Base-by-base conservation (phyloP, 2,888 invertebrate species). In the Netelia melanura region DNA sequence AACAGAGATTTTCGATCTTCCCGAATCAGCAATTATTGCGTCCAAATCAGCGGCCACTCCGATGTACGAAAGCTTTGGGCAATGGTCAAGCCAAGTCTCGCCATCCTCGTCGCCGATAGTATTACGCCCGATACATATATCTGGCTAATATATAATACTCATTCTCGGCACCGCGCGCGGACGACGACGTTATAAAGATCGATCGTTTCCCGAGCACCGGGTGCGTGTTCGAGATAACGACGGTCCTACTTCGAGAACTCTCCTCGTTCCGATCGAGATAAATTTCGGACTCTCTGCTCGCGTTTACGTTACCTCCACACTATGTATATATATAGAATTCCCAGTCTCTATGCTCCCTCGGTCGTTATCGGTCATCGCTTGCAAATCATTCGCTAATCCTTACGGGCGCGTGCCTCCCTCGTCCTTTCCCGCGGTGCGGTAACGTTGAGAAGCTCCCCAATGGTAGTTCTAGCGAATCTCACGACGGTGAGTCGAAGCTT, bases 361-460 rank as follows among this genome's bases (percentile, higher is more conserved):
- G 87, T 87, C 89, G 89, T 90, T 92, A 91, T 92, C 91, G 90
- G 87, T 86, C 89, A 89, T 90, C 90, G 90, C 88, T 90, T 89
- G 91, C 90, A 91, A 91, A 90, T 90, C 91, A 89, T 88, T 90
- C 88, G 87, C 87, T 91, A 91, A 91, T 91, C 91, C 91, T 89
- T 86, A 88, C 87, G 88, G 89, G 91, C 89, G 83, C 67, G 80
- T 82, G 65, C 71, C 44, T 38, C 78, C 52, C 84, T 83, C 88
- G 84, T 83, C 86, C 25, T 2, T 44, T 23, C 44, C 48, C 48
- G n/a, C 17, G 56, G 23, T 10, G 14, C 44, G 30, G 56, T 9
- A 80, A 14, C 80, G 56, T 56, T 44, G 72, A 58, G 74, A 74
- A 74, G 25, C 74, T 67, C 38, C 38, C 75, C 17, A 9, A 23